Evolutionary conservation across 2,113 vertebrate genomes (phyloP).

Genomic region (Setophaga coronata): DNA sequence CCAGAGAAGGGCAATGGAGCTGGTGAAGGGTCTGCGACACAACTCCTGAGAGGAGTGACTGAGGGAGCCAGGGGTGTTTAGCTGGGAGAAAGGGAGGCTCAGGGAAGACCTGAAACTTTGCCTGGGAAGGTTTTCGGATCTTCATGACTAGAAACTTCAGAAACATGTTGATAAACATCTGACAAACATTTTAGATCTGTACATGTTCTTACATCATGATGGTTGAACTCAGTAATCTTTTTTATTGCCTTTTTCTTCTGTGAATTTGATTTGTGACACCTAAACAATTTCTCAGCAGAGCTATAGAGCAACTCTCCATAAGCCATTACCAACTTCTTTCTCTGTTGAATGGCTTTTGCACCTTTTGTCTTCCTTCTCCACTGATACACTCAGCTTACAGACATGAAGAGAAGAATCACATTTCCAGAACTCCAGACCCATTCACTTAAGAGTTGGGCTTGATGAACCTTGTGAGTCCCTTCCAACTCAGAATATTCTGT

Average conservation of each 20-base stretch:
- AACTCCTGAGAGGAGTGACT: not conserved
- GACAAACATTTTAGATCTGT: not conserved
- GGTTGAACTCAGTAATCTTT: not conserved
- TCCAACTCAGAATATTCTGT: not conserved
- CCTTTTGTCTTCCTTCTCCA: not conserved
- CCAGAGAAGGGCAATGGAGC: not conserved
- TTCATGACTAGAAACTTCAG: not conserved
- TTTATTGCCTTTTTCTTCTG: not conserved
- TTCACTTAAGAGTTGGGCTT: not conserved
- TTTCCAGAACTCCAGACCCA: not conserved
- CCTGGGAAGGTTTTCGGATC: not conserved
- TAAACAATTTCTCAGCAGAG: not conserved
- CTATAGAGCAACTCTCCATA: not conserved
- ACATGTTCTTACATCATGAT: rapidly evolving
- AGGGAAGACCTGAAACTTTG: not conserved
- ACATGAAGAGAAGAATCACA: not conserved
- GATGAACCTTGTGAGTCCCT: not conserved
- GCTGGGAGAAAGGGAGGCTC: not conserved
- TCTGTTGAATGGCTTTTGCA: not conserved
- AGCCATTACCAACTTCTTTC: not conserved
- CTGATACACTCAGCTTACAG: not conserved
- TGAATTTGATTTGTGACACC: not conserved
- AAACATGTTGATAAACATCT: not conserved
- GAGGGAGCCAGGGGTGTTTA: not conserved
- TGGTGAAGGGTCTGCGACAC: not conserved